Evolutionary conservation across 2,888 invertebrate species (phyloP), one percentile per base, ranked within the genome.

Genomic region (Hyposoter didymator): DNA sequence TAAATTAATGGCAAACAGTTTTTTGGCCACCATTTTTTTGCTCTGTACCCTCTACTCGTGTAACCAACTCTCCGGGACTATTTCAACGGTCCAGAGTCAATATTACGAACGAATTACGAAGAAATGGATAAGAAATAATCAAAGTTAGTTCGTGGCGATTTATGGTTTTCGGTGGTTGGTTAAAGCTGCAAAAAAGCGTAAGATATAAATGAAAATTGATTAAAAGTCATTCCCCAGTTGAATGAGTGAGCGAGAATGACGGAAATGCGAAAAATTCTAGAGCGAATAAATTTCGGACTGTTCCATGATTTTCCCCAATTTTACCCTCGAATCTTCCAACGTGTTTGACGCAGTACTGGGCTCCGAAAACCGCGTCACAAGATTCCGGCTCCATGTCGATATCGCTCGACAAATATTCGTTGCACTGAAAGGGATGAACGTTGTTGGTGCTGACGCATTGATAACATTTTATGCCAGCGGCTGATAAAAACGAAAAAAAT

Each of bases 261-360:
- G 2, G 17, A 14, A 45, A 45, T 45, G 8, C 6, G n/a, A 17
- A 17, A 32, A 12, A 45, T 62, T 78, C 28, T 39, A 39, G 39
- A 39, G 7, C 1, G 39, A 39, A 39, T 8, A 39, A 39, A 0
- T 6, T 74, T 74, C 28, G 4, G 17, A 62, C 28, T 7, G 28
- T 45, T 47, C 32, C 32, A 45, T 19, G 55, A 69, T 59, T 55
- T 49, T 59, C 72, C 76, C 10, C 22, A 49, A 82, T 87, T 94
- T 95, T 95, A 97, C 97, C 98, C 97, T 98, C 98, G 91, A 95
- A 98, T 92, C 99, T 96, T 88, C 99, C 99, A 84, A 98, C 97
- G 91, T 98, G 97, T 95, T 99, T 99, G 89, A 99, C 96, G 94
- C 99, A 99, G 94, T 96, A 99, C 91, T 96, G 95, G 19, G 99